Evolutionary conservation across 1,140 invertebrate genomes (phyloP).

Genomic region (Temnothorax nylanderi): DNA sequence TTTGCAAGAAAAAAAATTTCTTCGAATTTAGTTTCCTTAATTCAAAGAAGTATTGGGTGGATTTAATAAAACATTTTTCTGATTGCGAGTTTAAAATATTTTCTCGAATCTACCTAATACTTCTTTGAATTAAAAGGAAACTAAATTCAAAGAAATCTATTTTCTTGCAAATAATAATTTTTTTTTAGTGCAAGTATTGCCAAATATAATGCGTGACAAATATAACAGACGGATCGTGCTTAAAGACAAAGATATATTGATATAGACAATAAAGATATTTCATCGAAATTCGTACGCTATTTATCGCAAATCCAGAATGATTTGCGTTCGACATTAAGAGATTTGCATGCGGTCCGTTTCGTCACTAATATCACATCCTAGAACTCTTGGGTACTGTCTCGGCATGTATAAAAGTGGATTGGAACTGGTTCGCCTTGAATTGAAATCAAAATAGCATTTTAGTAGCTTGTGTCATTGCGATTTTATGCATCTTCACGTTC

Average conservation of each 20-base stretch:
- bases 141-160: too few species aligned
- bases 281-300: neutral
- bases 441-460: neutral
- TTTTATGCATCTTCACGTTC: neutral
- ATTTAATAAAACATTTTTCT: too few species aligned
- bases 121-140: too few species aligned
- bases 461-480: neutral
- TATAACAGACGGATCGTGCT: neutral
- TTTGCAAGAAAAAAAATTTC: too few species aligned
- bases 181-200: neutral
- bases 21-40: too few species aligned
- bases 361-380: neutral
- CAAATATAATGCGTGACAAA: neutral
- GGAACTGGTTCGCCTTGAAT: neutral
- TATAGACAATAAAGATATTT: neutral
- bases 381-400: neutral
- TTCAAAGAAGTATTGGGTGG: too few species aligned
- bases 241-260: neutral
- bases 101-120: too few species aligned
- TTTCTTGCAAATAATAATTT: too few species aligned
- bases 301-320: neutral
- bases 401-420: neutral
- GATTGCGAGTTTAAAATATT: too few species aligned
- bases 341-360: neutral
- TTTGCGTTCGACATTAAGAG: neutral